Base-by-base conservation (phyloP, 2,113 vertebrate genomes). In the Hippocampus mohnikei region DNA sequence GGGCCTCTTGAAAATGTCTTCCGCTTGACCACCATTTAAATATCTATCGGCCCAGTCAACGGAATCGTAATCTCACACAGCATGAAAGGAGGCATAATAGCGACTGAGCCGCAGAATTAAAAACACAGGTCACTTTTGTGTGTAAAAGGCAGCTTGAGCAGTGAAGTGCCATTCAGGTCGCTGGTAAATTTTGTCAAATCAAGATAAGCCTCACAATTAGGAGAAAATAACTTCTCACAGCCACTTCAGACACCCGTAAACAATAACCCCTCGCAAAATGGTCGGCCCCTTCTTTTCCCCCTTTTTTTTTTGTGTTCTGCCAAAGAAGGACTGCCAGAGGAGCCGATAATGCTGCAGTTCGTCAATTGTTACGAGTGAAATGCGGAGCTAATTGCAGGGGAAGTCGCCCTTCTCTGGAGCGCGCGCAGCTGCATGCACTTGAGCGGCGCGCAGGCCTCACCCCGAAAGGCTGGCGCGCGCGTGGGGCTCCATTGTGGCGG, bases 371-470 rank as follows among this genome's bases (percentile, higher is more conserved):
- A 91, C 80, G 92, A 94, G 92, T 94, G 93, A 89, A 95, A 95
- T 88, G 93, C 95, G 94, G 89, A 94, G 94, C 91, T 98, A 99
- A 99, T 99, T 98, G 95, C 94, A 82, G 89, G 90, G 88, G 92
- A 92, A 91, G 94, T 94, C 92, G 79, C 86, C 81, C 75, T 93
- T 87, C 78, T 93, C 93, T 92, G 91, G 91, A 92, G 93, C 94
- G 89, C 94, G 86, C 93, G 95, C 97, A 99, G 97, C 97, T 99
- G 97, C 95, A 98, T 92, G 92, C 94, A 97, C 97, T 99, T 99
- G 94, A 99, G 94, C 90, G 25, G 61, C 27, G 66, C 71, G 76
- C 81, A 76, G 90, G 84, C 77, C 92, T 95, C 93, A 93, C 94
- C 95, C 53, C 37, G 95, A 92, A 93, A 93, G 94, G 94, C 94